phyloP scores from a whole-genome alignment of 2,113 vertebrate genomes.

The Heterocephalus glaber region DNA sequence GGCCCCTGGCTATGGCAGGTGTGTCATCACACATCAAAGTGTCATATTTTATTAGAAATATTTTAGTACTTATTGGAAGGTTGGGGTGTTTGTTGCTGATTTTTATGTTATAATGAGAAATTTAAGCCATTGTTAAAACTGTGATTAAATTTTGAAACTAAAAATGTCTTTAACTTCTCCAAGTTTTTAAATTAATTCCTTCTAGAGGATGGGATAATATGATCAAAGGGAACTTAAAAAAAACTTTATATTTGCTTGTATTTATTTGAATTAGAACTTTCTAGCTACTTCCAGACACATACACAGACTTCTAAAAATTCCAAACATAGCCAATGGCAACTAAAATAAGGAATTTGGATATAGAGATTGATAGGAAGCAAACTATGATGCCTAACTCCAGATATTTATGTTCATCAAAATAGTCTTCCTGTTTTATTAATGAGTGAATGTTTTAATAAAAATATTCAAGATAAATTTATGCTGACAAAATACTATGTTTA shows the following conservation, averaged over 20 bases:
- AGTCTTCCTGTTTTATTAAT: not conserved
- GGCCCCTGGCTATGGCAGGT: not conserved
- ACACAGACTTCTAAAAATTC: not conserved
- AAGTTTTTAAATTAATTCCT: not conserved
- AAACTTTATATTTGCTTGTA: not conserved
- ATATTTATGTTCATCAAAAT: not conserved
- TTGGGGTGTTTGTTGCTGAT: not conserved
- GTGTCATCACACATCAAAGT: not conserved
- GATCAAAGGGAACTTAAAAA: not conserved
- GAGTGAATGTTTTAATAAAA: slow-evolving; percentile 16
- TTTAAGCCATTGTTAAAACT: not conserved
- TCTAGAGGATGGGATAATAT: not conserved
- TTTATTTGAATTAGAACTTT: not conserved
- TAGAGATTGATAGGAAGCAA: not conserved
- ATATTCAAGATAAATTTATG: not conserved
- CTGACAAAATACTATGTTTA: slow-evolving; percentile 8
- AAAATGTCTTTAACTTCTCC: not conserved
- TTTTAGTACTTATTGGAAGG: not conserved
- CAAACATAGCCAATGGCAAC: not conserved
- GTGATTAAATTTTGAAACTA: slow-evolving; percentile 44
- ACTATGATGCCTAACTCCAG: not conserved
- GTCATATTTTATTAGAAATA: not conserved
- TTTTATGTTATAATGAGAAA: not conserved
- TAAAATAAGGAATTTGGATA: not conserved
- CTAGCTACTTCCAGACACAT: not conserved